Evolutionary conservation across 2,888 invertebrate species (phyloP).

Genomic region (Euzetes globulus): DNA sequence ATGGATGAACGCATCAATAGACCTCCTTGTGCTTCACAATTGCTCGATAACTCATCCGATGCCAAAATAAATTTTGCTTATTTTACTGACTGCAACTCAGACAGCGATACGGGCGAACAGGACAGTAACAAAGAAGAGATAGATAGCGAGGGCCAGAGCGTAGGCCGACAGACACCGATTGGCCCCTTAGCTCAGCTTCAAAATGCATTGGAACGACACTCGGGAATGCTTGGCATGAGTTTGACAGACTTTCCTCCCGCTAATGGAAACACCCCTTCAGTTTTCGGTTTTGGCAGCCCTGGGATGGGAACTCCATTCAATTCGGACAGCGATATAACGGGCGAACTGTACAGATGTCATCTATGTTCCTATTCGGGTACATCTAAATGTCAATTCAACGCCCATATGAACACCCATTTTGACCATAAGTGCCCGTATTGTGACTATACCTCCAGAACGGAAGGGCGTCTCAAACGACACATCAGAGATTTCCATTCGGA

Average conservation of each 20-base stretch:
- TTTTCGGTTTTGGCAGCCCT: neutral
- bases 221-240: constrained; percentile 27
- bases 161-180: neutral
- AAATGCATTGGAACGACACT: constrained; percentile 32
- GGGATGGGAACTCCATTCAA: neutral
- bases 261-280: neutral
- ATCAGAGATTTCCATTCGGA: constrained; percentile 46
- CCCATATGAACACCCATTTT: constrained; percentile 55
- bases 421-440: constrained; percentile 54
- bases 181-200: constrained; percentile 34
- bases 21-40: constrained; percentile 26
- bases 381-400: constrained; percentile 51
- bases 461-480: constrained; percentile 53
- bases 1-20: constrained; percentile 4
- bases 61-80: constrained; percentile 22
- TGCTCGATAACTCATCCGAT: neutral
- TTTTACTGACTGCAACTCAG: constrained; percentile 17
- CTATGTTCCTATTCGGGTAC: constrained; percentile 51
- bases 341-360: constrained; percentile 47
- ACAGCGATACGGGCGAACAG: neutral
- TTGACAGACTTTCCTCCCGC: neutral
- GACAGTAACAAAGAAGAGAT: neutral
- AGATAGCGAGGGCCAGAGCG: neutral
- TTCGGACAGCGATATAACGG: constrained; percentile 14
- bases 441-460: constrained; percentile 53